A percentile compares a stretch with the other conserved stretches of the same genome.
These are phyloP conservation scores for Ploceus nigricollis DNA, from an alignment of 2,113 vertebrate species.

Conservation along the genomic window DNA sequence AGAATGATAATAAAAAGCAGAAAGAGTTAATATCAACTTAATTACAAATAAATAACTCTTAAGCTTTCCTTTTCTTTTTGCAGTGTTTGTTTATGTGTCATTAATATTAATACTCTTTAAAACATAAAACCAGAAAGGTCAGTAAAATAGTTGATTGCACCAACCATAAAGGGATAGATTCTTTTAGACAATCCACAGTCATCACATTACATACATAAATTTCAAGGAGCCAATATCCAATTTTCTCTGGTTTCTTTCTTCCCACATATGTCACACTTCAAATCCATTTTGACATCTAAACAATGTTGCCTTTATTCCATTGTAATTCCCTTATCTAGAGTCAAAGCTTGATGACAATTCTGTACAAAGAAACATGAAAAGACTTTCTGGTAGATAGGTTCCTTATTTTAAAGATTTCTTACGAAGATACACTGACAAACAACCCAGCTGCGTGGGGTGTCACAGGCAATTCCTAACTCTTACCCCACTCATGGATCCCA, in stretches of 20 bases:
- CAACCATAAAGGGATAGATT: constrained; percentile 30
- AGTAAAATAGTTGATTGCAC: constrained; percentile 53
- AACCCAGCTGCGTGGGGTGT: neutral
- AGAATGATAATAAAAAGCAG: neutral
- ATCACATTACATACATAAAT: constrained; percentile 55
- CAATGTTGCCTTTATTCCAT: constrained; percentile 67
- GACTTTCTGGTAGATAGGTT: constrained; percentile 34
- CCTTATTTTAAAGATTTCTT: constrained; percentile 53
- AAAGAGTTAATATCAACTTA: neutral
- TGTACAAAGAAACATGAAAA: constrained; percentile 48
- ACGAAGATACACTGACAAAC: constrained; percentile 14
- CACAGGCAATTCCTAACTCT: neutral
- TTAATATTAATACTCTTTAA: constrained; percentile 25
- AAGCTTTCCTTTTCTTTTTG: neutral
- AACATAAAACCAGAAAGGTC: constrained; percentile 14
- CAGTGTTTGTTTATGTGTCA: neutral
- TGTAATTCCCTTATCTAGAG: constrained; percentile 63
- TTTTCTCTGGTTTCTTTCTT: constrained; percentile 53
- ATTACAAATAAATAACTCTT: neutral
- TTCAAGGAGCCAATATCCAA: constrained; percentile 59
- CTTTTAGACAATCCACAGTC: constrained; percentile 48
- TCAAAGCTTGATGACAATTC: constrained; percentile 62
- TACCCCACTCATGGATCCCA: neutral
- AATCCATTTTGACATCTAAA: constrained; percentile 69
- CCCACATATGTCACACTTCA: constrained; percentile 50